phyloP scores from a whole-genome alignment of 1,140 invertebrate species.

The Zaprionus gabonicus region DNA sequence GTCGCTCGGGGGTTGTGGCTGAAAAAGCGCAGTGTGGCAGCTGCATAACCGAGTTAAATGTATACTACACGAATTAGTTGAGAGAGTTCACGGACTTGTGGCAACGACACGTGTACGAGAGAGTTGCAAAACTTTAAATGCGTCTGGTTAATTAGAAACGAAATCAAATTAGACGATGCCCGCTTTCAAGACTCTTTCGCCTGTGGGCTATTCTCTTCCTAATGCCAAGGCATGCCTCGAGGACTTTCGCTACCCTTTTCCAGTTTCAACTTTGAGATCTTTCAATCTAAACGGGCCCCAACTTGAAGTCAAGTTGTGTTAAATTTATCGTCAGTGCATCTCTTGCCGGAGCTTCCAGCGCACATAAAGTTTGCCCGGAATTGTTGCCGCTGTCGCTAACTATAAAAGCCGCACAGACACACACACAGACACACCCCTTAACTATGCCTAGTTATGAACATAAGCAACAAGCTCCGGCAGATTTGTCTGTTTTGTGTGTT shows the following conservation, averaged over 20 bases:
- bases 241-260: conserved; percentile 16
- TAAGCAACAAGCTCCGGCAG: conserved; percentile 41
- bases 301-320: conserved; percentile 64
- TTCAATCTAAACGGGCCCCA: conserved; percentile 65
- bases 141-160: conserved; percentile 58
- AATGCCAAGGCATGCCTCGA: conserved; percentile 9
- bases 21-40: conserved; percentile 11
- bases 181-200: conserved; percentile 23
- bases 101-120: conserved; percentile 5
- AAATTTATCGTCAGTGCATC: conserved; percentile 63
- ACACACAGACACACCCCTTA: conserved; percentile 27
- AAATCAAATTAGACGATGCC: conserved; percentile 51
- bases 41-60: conserved; percentile 9
- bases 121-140: conserved; percentile 43
- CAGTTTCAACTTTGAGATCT: conserved; percentile 50
- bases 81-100: not conserved
- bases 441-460: conserved; percentile 56
- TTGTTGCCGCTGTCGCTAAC: conserved; percentile 55
- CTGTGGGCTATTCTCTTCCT: conserved; percentile 5
- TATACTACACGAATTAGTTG: not conserved
- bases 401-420: conserved; percentile 51
- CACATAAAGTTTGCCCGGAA: conserved; percentile 66
- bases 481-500: conserved; percentile 43
- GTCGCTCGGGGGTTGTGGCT: not conserved
- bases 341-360: conserved; percentile 45